phyloP scores from a whole-genome alignment of 2,797 vertebrate genomes.

The Anguilla anguilla region DNA sequence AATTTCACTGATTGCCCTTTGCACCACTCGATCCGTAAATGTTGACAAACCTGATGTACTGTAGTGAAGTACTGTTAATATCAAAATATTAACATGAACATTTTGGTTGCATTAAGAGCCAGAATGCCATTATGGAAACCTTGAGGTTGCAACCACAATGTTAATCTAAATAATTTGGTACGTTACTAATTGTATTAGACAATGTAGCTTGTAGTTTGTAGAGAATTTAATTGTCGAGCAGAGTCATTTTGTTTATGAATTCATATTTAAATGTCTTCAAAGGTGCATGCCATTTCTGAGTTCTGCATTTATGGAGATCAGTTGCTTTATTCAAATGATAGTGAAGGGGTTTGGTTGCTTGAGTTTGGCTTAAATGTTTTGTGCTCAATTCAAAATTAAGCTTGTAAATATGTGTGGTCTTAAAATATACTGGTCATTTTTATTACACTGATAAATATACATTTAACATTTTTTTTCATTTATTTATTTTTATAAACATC shows the following conservation, averaged over 20 bases:
- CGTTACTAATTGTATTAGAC: background rate
- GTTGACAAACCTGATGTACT: background rate
- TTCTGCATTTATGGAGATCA: background rate
- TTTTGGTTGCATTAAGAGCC: background rate
- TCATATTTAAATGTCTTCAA: background rate
- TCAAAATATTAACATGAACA: background rate
- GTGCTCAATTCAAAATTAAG: background rate
- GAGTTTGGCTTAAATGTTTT: background rate
- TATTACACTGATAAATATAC: background rate
- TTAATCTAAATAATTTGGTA: too few species aligned
- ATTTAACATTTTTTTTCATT: background rate
- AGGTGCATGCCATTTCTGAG: background rate
- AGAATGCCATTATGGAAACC: background rate
- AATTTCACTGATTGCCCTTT: background rate
- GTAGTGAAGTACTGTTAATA: background rate
- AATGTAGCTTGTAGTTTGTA: background rate
- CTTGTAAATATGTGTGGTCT: background rate
- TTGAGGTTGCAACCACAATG: too few species aligned
- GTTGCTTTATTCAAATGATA: background rate
- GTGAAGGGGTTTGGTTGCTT: background rate
- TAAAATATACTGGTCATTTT: background rate
- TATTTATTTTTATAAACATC: background rate
- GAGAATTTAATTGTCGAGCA: too few species aligned
- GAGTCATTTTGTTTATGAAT: background rate
- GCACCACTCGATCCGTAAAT: background rate